Evolutionary conservation across 2,888 invertebrate genomes (phyloP).

Genomic region (Stenotaenia linearis): DNA sequence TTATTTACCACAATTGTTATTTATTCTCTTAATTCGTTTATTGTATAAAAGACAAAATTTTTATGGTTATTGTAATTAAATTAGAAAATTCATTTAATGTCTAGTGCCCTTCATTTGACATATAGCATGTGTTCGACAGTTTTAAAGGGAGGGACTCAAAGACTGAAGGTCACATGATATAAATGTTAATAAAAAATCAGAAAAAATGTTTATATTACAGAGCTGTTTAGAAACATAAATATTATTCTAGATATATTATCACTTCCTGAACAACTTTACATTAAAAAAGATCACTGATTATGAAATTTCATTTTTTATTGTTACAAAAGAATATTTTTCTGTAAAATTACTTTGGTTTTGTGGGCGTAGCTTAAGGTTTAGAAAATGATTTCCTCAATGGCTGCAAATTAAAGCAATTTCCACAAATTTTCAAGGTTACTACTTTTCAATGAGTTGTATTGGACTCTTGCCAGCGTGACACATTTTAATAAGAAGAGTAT

Average conservation of each 20-base stretch:
- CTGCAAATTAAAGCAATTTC: background rate
- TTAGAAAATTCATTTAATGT: background rate
- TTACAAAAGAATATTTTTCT: no score
- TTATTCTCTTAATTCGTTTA: no score
- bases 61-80: no score
- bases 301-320: background rate
- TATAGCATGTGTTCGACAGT: conserved; percentile 2
- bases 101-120: background rate
- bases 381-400: background rate
- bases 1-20: background rate
- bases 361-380: background rate
- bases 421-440: conserved; percentile 24
- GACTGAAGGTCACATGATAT: conserved; percentile 2
- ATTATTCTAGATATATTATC: background rate
- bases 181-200: background rate
- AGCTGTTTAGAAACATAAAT: background rate
- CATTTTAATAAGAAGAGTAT: background rate
- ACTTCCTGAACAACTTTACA: no score
- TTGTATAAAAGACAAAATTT: no score
- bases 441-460: background rate
- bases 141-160: background rate
- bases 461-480: background rate
- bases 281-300: no score
- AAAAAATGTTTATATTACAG: background rate
- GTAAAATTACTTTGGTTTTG: background rate